Conservation (phyloP, 2,888 invertebrate species). For the Copidosoma aretas region DNA sequence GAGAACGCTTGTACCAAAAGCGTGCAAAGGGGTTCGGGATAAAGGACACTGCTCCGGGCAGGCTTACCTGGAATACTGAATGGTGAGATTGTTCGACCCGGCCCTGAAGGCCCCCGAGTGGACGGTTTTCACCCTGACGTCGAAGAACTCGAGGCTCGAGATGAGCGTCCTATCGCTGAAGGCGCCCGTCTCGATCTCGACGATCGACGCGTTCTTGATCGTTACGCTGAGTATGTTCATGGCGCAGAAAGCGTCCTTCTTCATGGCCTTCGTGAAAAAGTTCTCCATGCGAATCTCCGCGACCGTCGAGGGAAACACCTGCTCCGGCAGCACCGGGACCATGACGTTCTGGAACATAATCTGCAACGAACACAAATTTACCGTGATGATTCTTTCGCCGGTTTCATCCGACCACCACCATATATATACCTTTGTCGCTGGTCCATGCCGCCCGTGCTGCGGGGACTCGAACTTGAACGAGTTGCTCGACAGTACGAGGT, state of each 20-base stretch:
- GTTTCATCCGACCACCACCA: too few species aligned
- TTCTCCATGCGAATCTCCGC: conserved; percentile 68
- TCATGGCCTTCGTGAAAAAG: conserved; percentile 67
- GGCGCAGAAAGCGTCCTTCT: conserved; percentile 72
- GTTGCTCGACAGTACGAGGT: conserved; percentile 67
- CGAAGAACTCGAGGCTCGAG: conserved; percentile 68
- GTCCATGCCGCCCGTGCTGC: conserved; percentile 70
- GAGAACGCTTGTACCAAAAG: background rate
- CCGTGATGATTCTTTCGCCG: background rate
- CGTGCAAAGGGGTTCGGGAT: background rate
- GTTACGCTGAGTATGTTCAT: conserved; percentile 70
- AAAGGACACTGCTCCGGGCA: background rate
- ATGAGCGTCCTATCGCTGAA: conserved; percentile 71
- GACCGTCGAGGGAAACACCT: conserved; percentile 71
- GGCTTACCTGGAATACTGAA: conserved; percentile 72
- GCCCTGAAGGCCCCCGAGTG: conserved; percentile 70
- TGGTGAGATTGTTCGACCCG: conserved; percentile 70
- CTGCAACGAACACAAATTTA: conserved; percentile 61
- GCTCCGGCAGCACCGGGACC: conserved; percentile 68
- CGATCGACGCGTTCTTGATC: conserved; percentile 70
- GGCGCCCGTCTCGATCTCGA: conserved; percentile 69
- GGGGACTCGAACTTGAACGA: conserved; percentile 72
- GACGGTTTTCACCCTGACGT: conserved; percentile 67
- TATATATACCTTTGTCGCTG: conserved; percentile 62
- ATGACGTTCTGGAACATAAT: conserved; percentile 70